Evolutionary conservation across 2,113 vertebrate genomes (phyloP), one percentile per base, ranked within the genome.

Genomic region (Oophaga pumilio): DNA sequence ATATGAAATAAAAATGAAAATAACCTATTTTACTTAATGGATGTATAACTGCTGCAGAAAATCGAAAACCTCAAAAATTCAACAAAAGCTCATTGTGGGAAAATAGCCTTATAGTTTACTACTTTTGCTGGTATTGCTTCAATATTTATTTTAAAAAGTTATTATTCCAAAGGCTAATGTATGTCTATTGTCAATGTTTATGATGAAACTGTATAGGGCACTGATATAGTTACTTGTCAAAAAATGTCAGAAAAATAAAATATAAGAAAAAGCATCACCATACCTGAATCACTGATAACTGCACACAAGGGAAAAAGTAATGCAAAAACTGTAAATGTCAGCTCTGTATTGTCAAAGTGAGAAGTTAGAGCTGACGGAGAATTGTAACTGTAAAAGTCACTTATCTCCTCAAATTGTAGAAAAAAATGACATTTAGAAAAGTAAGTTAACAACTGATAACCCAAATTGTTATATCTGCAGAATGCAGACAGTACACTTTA

Each of bases 271-370:
- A 14, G 24, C 33, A 26, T 69, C 24, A 71, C 13, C 26, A 71
- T 17, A 71, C 24, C 24, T 14, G 10, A 68, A 13, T 68, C 12
- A 28, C 68, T 71, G 13, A 71, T 71, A 6, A 28, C 13, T 15
- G 26, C 18, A 18, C 13, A 12, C 9, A 28, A 71, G 24, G 15
- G 17, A 71, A 71, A 15, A 71, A 71, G 2, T 64, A 68, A 68
- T 28, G 14, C 68, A 71, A 71, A 68, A 28, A 17, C 68, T 28
- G 68, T 28, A 71, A 71, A 71, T 71, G 68, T 71, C 68, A 71
- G 14, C 68, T 6, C 24, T 28, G 14, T 17, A 71, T 71, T 71
- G 26, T 71, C 68, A 71, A 33, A 33, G 26, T 71, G 4, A 15
- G 64, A 68, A 33, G n/a, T n/a, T n/a, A 64, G 22, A 64, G 68